These are phyloP conservation scores for Epiblema foenella DNA, from an alignment of 2,888 invertebrate species.

Conservation along the genomic window DNA sequence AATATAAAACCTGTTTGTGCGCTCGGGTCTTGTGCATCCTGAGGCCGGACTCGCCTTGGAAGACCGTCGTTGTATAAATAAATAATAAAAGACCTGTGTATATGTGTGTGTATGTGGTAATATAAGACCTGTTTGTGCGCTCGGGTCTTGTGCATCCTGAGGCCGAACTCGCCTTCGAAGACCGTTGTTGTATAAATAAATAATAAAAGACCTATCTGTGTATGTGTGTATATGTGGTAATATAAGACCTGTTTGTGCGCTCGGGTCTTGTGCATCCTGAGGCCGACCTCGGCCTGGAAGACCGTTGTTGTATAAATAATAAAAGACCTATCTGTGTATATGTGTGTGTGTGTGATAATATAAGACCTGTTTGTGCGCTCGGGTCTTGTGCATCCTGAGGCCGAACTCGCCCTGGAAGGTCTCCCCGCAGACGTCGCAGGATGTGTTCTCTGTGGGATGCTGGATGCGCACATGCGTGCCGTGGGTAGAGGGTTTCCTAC, in stretches of 20 bases:
- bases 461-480: conserved; percentile 47
- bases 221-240: neutral
- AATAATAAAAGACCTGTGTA: too few relatives aligned
- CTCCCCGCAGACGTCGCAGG: conserved; percentile 47
- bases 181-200: too few relatives aligned
- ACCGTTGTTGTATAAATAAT: too few relatives aligned
- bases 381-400: conserved; percentile 46
- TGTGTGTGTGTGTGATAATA: too few relatives aligned
- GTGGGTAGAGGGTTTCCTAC: conserved; percentile 47
- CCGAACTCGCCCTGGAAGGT: conserved; percentile 46
- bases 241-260: neutral
- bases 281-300: neutral
- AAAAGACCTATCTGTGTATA: conserved; percentile 33
- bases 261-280: neutral
- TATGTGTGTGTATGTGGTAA: too few relatives aligned
- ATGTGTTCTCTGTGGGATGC: conserved; percentile 42
- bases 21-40: too few relatives aligned
- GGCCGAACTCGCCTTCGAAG: neutral
- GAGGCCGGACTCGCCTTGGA: too few relatives aligned
- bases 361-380: conserved; percentile 33
- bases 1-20: too few relatives aligned
- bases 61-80: too few relatives aligned
- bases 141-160: neutral
- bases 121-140: neutral
- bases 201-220: too few relatives aligned